phyloP scores from a whole-genome alignment of 37 sponge, comb jelly and placozoan species.

The Sycon ciliatum region DNA sequence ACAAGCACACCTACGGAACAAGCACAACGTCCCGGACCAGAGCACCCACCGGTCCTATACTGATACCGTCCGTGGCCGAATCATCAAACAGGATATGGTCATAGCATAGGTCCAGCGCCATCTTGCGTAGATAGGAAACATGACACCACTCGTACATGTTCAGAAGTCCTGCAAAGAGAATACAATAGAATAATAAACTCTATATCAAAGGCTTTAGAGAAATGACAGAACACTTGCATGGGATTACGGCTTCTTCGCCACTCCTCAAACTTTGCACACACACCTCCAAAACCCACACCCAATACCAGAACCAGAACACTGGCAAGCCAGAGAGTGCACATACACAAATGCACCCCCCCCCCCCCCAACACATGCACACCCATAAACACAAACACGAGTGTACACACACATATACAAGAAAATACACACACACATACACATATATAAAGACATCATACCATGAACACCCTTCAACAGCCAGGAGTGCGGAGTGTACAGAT shows the following conservation, averaged over 20 bases:
- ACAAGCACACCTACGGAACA: no score
- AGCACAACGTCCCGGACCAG: no score
- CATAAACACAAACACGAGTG: no score
- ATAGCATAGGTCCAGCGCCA: constrained; percentile 56
- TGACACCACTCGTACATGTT: constrained; percentile 57
- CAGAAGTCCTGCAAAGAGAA: constrained; percentile 30
- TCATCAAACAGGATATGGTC: constrained; percentile 74
- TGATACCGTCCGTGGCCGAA: constrained; percentile 65
- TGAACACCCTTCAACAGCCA: constrained; percentile 28
- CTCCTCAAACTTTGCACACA: no score
- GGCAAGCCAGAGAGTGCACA: background rate
- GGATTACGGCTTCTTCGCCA: no score
- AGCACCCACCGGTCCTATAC: constrained; percentile 69
- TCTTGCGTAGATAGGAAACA: constrained; percentile 27
- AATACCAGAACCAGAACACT: background rate
- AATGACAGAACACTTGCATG: no score
- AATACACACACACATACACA: background rate
- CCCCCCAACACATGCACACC: no score
- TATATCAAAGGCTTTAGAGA: no score
- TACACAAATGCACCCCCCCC: no score
- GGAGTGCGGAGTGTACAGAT: constrained; percentile 77
- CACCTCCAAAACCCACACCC: no score
- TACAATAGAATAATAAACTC: no score
- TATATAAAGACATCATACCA: constrained; percentile 17
- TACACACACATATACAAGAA: no score